These are phyloP conservation scores for Gambusia affinis DNA, from an alignment of 2,113 vertebrate genomes.

Conservation along the genomic window DNA sequence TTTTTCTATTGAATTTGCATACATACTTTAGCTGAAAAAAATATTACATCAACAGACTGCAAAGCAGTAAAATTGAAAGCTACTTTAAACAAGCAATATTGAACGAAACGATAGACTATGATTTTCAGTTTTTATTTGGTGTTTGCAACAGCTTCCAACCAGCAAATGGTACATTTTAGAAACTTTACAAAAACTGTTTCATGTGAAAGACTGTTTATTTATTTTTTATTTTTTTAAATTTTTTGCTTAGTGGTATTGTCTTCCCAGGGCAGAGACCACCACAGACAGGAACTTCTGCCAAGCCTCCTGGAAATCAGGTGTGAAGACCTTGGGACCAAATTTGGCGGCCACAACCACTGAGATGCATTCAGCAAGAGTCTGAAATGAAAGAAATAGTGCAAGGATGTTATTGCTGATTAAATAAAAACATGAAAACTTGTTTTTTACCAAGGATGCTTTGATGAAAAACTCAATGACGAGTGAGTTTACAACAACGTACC, in stretches of 20 bases:
- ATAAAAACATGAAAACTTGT: background rate
- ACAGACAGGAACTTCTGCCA: conserved; percentile 82
- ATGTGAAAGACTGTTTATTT: background rate
- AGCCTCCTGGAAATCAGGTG: conserved; percentile 62
- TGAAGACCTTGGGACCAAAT: conserved; percentile 67
- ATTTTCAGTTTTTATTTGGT: conserved; percentile 19
- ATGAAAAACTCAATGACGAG: too few relatives aligned
- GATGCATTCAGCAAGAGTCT: conserved; percentile 18
- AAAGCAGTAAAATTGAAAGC: background rate
- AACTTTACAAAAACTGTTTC: background rate
- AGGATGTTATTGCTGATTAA: background rate
- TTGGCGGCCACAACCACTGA: conserved; percentile 57
- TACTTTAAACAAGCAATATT: background rate
- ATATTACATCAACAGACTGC: background rate
- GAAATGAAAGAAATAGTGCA: background rate
- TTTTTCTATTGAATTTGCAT: background rate
- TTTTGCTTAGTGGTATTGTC: conserved; percentile 14
- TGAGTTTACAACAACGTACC: conserved; percentile 41
- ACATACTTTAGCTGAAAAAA: background rate
- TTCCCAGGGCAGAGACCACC: conserved; percentile 24
- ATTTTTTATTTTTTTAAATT: too few relatives aligned
- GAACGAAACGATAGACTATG: background rate
- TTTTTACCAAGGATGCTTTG: background rate
- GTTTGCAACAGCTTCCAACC: conserved; percentile 1
- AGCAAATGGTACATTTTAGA: background rate